These are phyloP conservation scores for Micrastur ruficollis DNA, from an alignment of 2,797 vertebrate genomes.

Conservation along the genomic window DNA sequence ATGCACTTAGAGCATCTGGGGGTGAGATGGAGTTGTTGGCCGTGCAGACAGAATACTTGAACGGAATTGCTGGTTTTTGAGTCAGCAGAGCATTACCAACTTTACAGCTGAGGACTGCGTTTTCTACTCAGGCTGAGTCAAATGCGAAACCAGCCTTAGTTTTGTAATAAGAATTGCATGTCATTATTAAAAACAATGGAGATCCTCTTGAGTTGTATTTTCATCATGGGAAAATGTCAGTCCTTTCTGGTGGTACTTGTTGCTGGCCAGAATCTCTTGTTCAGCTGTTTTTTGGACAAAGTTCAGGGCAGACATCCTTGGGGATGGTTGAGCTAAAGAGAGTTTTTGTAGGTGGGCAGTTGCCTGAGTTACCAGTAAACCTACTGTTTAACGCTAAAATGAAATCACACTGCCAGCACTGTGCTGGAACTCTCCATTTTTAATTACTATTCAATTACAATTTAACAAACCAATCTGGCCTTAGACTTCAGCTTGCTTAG, in stretches of 20 bases:
- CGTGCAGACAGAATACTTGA: not conserved
- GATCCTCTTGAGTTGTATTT: not conserved
- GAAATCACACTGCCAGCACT: not conserved
- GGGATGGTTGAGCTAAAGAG: not conserved
- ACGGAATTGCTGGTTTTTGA: not conserved
- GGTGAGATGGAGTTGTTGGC: not conserved
- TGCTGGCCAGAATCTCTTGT: not conserved
- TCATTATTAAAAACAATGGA: not conserved
- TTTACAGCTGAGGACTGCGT: not conserved
- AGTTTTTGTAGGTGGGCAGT: not conserved
- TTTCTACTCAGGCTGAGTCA: not conserved
- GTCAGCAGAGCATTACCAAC: not conserved
- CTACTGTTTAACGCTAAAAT: not conserved
- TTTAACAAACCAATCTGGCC: not conserved
- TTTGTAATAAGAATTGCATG: not conserved
- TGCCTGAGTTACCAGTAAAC: not conserved
- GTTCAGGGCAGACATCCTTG: not conserved
- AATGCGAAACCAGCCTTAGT: not conserved
- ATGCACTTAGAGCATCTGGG: not conserved
- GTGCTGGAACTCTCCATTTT: not conserved
- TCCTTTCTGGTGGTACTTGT: not conserved
- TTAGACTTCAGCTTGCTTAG: not conserved
- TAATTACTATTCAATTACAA: not conserved
- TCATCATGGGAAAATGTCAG: not conserved
- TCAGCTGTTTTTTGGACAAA: not conserved